These are phyloP conservation scores for Ramphastos sulfuratus DNA, from an alignment of 2,113 vertebrate species.

Conservation along the genomic window DNA sequence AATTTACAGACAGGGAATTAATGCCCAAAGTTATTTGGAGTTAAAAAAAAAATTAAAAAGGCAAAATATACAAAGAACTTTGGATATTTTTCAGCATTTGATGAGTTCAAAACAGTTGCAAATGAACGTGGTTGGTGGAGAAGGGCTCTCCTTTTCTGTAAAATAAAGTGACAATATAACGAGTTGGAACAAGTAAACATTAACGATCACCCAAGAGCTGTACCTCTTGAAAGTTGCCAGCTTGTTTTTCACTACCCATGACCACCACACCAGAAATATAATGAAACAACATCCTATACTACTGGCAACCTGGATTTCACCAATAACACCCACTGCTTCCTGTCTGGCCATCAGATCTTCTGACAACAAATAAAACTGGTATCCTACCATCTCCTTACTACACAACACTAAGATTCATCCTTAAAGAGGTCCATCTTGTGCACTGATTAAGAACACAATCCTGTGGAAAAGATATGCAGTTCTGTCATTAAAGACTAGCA, in stretches of 20 bases:
- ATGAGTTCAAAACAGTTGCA: not conserved
- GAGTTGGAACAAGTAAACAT: not conserved
- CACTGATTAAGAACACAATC: slow-evolving; percentile 16
- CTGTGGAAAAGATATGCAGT: slow-evolving; percentile 16
- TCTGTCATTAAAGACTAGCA: slow-evolving; percentile 11
- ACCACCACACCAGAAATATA: not conserved
- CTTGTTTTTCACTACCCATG: not conserved
- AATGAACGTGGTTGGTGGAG: not conserved
- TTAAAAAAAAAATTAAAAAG: not conserved
- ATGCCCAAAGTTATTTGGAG: not conserved
- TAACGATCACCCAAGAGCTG: not conserved
- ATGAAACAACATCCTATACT: not conserved
- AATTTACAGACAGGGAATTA: not conserved
- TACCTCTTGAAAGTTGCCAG: not conserved
- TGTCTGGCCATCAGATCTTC: not conserved
- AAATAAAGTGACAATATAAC: not conserved
- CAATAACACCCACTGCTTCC: not conserved
- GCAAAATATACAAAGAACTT: not conserved
- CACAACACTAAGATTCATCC: not conserved
- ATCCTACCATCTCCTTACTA: not conserved
- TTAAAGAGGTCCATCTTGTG: not conserved
- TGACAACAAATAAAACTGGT: not conserved
- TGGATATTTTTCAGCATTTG: not conserved
- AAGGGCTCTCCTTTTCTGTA: not conserved
- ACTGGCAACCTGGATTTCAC: not conserved